Base-by-base conservation (phyloP, 2,888 invertebrate genomes). In the Rhagium mordax region DNA sequence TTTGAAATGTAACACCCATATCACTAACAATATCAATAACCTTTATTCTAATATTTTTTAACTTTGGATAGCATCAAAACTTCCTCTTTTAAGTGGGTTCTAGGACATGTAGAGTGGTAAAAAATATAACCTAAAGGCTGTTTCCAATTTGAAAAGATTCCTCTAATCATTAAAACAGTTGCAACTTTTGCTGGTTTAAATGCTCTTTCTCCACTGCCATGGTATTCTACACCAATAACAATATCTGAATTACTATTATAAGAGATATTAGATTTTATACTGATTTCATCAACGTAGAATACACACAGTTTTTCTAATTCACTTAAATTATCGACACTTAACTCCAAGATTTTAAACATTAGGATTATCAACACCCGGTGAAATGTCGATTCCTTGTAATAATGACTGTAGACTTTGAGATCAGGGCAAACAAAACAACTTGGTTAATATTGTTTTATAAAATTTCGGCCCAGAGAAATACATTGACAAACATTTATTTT, bases 391-490 rank as follows among this genome's bases (percentile, higher is more conserved):
- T 16, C 55, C 29, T 13, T 21, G 16, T 66, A 66, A 55, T 53
- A 53, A 55, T 33, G 8, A n/a, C 20, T 8, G 24, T 2, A 66
- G 55, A 16, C 15, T 21, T 47, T 64, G 5, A 48, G 64, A 20
- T 18, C 55, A 27, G 7, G 53, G 66, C 18, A 66, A 33, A 55
- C 55, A 66, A 55, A 55, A 66, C 29, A 27, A 20, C 13, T 66
- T 53, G 1, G 33, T 66, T 16, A 66, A 66, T 3, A 53, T 8
- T 5, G 66, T 66, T 29, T 66, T 66, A 33, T 66, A 66, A 4
- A 66, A 10, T 21, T 29, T 53, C 16, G 66, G 66, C 13, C 29
- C n/a, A 1, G 66, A 53, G 47, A 66, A 66, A 16, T 66, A 66
- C 53, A 66, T 55, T 3, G 8, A 49, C 49, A 49, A 49, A 49